Evolutionary conservation across 2,797 vertebrate species (phyloP).

Genomic region (Rhodeus uyekii): DNA sequence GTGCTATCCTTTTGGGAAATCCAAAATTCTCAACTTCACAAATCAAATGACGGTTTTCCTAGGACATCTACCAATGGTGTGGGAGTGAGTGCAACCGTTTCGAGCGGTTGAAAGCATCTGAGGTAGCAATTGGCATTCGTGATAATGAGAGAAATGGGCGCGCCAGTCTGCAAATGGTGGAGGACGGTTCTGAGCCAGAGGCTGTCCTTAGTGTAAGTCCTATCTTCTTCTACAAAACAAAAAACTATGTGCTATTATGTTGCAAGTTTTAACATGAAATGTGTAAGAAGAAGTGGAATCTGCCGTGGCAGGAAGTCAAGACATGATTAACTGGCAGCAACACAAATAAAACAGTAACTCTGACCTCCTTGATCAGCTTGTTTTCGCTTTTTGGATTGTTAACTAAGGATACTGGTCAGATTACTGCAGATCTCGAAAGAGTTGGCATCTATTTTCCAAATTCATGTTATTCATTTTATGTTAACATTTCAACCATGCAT

Average conservation of each 20-base stretch:
- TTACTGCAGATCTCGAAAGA: background rate
- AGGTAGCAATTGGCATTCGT: slow-evolving; percentile 72
- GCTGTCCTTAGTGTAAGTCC: slow-evolving; percentile 63
- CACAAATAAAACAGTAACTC: too few species aligned
- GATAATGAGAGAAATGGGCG: slow-evolving; percentile 74
- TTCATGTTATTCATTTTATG: background rate
- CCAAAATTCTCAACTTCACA: background rate
- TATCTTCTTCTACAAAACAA: background rate
- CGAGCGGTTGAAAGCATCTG: slow-evolving; percentile 71
- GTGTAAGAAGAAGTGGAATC: background rate
- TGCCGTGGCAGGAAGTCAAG: background rate
- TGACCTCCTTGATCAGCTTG: background rate
- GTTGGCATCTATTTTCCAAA: background rate
- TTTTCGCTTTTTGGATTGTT: background rate
- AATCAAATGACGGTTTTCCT: background rate
- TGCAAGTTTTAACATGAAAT: slow-evolving; percentile 4
- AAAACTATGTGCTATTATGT: background rate
- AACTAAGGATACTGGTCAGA: background rate
- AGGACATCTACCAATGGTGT: slow-evolving; percentile 77
- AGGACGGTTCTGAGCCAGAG: slow-evolving; percentile 70
- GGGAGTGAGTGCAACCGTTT: slow-evolving; percentile 69
- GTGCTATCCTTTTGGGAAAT: background rate
- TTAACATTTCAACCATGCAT: background rate
- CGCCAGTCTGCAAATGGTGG: slow-evolving; percentile 57
- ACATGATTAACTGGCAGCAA: background rate